Percentiles rank a stretch among this genome's conserved stretches.
Conservation (phyloP, 1,140 invertebrate genomes). For the Mesaphorura yosii region DNA sequence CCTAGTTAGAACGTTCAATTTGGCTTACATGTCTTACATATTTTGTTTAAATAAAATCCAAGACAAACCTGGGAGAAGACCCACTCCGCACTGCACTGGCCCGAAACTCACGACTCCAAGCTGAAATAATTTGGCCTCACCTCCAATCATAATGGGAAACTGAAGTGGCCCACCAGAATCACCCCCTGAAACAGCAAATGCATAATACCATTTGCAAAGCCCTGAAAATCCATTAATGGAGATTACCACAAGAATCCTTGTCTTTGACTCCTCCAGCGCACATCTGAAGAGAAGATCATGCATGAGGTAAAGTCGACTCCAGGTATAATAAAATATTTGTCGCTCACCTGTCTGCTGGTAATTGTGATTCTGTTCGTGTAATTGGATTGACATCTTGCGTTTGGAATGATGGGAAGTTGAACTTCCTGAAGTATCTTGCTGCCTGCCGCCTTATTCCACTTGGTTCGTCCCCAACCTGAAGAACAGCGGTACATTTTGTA, state of each 20-base stretch:
- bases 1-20: not conserved
- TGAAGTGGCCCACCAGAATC: slow-evolving; percentile 51
- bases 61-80: slow-evolving; percentile 34
- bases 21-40: not conserved
- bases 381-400: slow-evolving; percentile 24
- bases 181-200: slow-evolving; percentile 37
- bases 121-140: slow-evolving; percentile 34
- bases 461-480: slow-evolving; percentile 22
- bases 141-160: slow-evolving; percentile 1
- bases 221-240: not conserved
- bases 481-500: too few species aligned
- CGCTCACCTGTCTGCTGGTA: slow-evolving; percentile 16
- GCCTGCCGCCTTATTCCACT: slow-evolving; percentile 23
- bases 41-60: not conserved
- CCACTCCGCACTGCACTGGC: slow-evolving; percentile 49
- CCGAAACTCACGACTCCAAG: slow-evolving; percentile 47
- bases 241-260: slow-evolving; percentile 19
- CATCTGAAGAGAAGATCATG: slow-evolving; percentile 5
- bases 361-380: slow-evolving; percentile 16
- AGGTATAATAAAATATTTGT: not conserved
- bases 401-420: slow-evolving; percentile 14
- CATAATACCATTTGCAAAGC: not conserved
- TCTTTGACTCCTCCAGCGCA: slow-evolving; percentile 22
- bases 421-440: slow-evolving; percentile 20
- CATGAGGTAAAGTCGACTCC: slow-evolving; percentile 3